Base-by-base conservation (phyloP, 1,140 invertebrate species). In the Calliopsis andreniformis region DNA sequence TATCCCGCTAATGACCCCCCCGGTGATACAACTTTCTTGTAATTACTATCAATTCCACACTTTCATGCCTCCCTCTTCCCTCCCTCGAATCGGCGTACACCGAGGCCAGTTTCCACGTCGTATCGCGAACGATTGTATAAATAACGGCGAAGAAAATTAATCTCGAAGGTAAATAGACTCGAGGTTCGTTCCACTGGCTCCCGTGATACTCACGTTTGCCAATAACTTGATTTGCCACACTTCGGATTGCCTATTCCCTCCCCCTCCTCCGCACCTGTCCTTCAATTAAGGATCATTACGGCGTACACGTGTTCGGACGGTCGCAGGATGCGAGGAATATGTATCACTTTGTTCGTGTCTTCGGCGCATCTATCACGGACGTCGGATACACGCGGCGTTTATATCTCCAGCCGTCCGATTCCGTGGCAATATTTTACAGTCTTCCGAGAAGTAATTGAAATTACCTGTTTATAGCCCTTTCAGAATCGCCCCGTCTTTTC, bases 11-110 rank as follows among this genome's bases (percentile, higher is more conserved):
- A 79, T 80, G 59, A 66, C 42, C 14, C 30, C 45, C 39, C 14
- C 28, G 23, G 14, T 61, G 79, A 79, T 76, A 69, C 49, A 64
- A 23, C 45, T 79, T 62, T 68, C 47, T 68, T 67, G 35, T 47
- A 81, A 64, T 69, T 58, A 75, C 28, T 42, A 45, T 43, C 30
- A 43, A 73, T 80, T 67, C 20, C 18, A 4, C 43, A 79, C 43
- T 73, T 59, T 68, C 32, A 32, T 43, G 45, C 35, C 47, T 35
- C 16, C 56, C 14, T 18, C 1, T 39, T 47, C 20, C 14, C 30
- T 35, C 1, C 1, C 3, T n/a, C 6, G 4, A n/a, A 2, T n/a
- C n/a, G n/a, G 35, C 8, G 30, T 42, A 25, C 32, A 0, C 18
- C 32, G n/a, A 32, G 32, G 32, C 45, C 14, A 8, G 20, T 32